Evolutionary conservation across 2,113 vertebrate genomes (phyloP).

Genomic region (Xenopus borealis): DNA sequence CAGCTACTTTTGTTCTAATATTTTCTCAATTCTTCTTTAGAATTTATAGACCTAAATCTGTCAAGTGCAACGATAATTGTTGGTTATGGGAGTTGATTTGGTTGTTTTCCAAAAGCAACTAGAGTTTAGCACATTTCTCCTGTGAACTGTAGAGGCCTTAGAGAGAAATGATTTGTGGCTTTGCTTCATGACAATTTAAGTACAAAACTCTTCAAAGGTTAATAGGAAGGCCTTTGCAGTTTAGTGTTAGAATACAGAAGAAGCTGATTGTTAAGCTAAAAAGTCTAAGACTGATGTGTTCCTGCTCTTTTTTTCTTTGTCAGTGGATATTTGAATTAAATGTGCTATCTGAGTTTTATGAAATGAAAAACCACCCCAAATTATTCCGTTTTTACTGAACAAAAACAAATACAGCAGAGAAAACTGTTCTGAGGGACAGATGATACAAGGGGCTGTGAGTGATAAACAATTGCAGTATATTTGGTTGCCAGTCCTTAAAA

Average conservation of each 20-base stretch:
- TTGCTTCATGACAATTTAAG: conserved; percentile 32
- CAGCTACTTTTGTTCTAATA: background rate
- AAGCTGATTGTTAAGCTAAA: background rate
- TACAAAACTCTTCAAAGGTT: conserved; percentile 10
- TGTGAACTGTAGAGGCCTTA: conserved; percentile 7
- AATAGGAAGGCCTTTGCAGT: conserved; percentile 2
- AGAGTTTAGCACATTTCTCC: conserved; percentile 3
- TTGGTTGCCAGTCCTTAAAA: no score
- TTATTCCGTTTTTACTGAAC: no score
- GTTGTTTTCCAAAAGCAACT: conserved; percentile 36
- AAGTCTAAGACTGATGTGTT: background rate
- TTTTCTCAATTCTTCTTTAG: conserved; percentile 3
- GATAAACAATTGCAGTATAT: no score
- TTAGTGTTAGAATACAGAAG: background rate
- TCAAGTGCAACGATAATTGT: conserved; percentile 32
- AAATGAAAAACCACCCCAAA: no score
- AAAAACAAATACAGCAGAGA: no score
- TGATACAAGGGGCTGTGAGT: no score
- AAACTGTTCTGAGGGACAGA: no score
- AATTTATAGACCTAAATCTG: conserved; percentile 29
- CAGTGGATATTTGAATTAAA: no score
- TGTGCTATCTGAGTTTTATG: no score
- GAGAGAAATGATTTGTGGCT: conserved; percentile 25
- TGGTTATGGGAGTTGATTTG: conserved; percentile 25
- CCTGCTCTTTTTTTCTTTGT: no score